Evolutionary conservation across 2,888 invertebrate species (phyloP).

Genomic region (Cephus pulcher): DNA sequence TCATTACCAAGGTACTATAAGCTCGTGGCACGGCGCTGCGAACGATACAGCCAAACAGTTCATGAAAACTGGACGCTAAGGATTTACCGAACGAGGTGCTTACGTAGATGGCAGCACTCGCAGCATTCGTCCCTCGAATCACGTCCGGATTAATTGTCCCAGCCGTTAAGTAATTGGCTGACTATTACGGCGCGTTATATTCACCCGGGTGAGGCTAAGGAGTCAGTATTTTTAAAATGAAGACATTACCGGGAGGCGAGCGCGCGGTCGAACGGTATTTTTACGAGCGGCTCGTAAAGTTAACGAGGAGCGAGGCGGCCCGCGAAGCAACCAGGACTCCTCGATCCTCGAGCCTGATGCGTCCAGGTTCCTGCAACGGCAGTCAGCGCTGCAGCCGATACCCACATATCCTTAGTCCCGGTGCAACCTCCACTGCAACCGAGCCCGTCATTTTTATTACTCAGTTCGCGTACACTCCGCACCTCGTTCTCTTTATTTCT

Average conservation of each 20-base stretch:
- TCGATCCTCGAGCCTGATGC: slow-evolving; percentile 16
- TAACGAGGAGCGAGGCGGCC: slow-evolving; percentile 59
- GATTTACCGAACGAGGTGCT: not conserved
- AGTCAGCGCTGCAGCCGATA: not conserved
- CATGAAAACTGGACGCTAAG: not conserved
- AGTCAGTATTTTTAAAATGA: slow-evolving; percentile 58
- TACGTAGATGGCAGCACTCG: not conserved
- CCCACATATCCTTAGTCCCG: not conserved
- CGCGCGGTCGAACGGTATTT: slow-evolving; percentile 60
- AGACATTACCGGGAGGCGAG: slow-evolving; percentile 56
- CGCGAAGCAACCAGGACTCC: slow-evolving; percentile 15
- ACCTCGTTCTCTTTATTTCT: not conserved
- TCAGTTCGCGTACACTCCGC: not conserved
- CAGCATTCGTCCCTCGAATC: slow-evolving; percentile 6
- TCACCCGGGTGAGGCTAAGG: slow-evolving; percentile 51
- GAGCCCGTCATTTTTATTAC: not conserved
- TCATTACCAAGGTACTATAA: not conserved
- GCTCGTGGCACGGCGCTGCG: not conserved
- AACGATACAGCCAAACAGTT: not conserved
- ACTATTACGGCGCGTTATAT: slow-evolving; percentile 64
- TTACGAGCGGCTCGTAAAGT: slow-evolving; percentile 66
- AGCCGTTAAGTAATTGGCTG: slow-evolving; percentile 63
- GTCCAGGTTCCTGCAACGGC: not conserved
- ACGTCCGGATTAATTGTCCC: slow-evolving; percentile 53
- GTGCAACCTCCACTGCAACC: not conserved